phyloP scores from a whole-genome alignment of 92 coral and sea anemone genomes.

The Virgularia gustaviana region DNA sequence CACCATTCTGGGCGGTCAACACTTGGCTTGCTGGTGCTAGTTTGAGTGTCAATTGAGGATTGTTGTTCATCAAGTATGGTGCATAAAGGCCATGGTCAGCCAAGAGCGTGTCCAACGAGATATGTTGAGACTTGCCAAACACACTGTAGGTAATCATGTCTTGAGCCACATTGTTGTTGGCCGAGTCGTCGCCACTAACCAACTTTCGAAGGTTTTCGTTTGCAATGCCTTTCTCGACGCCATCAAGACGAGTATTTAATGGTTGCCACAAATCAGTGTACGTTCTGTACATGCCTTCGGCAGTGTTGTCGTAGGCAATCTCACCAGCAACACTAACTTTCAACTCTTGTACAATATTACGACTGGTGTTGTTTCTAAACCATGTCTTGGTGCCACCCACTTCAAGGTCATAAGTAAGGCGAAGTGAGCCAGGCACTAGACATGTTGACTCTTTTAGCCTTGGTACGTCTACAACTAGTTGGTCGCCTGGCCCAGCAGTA shows the following conservation, averaged over 20 bases:
- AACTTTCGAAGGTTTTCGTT: too few relatives aligned
- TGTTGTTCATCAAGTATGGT: too few relatives aligned
- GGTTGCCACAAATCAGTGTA: too few relatives aligned
- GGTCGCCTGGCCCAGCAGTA: slow-evolving; percentile 16
- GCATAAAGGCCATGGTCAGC: too few relatives aligned
- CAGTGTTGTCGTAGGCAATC: slow-evolving; percentile 18
- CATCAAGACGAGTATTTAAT: slow-evolving; percentile 4
- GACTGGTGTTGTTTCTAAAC: slow-evolving; percentile 15
- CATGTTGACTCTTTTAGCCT: slow-evolving; percentile 15
- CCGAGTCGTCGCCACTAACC: too few relatives aligned
- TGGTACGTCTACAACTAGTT: slow-evolving; percentile 7
- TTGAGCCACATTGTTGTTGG: slow-evolving; percentile 12
- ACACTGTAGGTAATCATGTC: slow-evolving; percentile 12
- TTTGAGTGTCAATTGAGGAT: slow-evolving; percentile 4
- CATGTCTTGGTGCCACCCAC: slow-evolving; percentile 19
- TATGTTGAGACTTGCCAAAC: slow-evolving; percentile 18
- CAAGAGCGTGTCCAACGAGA: slow-evolving; percentile 12
- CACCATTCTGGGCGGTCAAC: background rate
- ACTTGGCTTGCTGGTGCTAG: too few relatives aligned
- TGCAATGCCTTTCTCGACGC: too few relatives aligned
- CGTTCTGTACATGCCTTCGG: too few relatives aligned
- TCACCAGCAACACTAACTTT: too few relatives aligned
- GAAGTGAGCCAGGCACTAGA: too few relatives aligned
- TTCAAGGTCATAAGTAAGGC: slow-evolving; percentile 8
- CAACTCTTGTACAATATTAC: slow-evolving; percentile 17